These are phyloP conservation scores for Cordilura impudica DNA, from an alignment of 2,888 invertebrate species.

Conservation along the genomic window DNA sequence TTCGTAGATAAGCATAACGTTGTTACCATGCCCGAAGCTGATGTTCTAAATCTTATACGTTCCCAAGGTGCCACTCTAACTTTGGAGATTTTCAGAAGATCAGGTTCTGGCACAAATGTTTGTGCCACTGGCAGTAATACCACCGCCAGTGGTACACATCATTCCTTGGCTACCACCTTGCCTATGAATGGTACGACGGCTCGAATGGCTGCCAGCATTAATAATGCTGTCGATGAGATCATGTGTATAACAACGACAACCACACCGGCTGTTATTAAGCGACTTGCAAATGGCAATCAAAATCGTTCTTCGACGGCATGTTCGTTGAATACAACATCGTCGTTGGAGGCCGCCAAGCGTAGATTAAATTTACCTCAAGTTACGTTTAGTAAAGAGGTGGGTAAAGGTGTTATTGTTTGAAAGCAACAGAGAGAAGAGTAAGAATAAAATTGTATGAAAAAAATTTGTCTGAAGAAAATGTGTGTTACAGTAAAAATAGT, in stretches of 20 bases:
- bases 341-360: constrained; percentile 81
- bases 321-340: constrained; percentile 80
- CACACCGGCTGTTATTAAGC: constrained; percentile 52
- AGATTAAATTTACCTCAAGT: constrained; percentile 88
- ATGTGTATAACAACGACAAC: constrained; percentile 64
- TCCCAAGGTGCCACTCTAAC: constrained; percentile 85
- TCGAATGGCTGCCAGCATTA: constrained; percentile 65
- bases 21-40: constrained; percentile 88
- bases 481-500: no score
- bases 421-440: background rate
- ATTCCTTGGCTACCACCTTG: constrained; percentile 60
- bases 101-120: constrained; percentile 70
- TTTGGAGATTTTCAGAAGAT: constrained; percentile 83
- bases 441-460: no score
- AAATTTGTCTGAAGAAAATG: no score
- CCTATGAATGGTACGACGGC: constrained; percentile 68
- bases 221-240: constrained; percentile 62
- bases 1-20: constrained; percentile 93
- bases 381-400: constrained; percentile 94
- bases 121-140: constrained; percentile 55
- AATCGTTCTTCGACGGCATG: constrained; percentile 84
- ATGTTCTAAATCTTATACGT: constrained; percentile 82
- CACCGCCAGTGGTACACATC: constrained; percentile 47
- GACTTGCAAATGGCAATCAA: constrained; percentile 25
- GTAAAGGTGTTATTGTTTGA: constrained; percentile 91